phyloP scores from a whole-genome alignment of 2,888 invertebrate genomes.

The Tetramorium bicarinatum region DNA sequence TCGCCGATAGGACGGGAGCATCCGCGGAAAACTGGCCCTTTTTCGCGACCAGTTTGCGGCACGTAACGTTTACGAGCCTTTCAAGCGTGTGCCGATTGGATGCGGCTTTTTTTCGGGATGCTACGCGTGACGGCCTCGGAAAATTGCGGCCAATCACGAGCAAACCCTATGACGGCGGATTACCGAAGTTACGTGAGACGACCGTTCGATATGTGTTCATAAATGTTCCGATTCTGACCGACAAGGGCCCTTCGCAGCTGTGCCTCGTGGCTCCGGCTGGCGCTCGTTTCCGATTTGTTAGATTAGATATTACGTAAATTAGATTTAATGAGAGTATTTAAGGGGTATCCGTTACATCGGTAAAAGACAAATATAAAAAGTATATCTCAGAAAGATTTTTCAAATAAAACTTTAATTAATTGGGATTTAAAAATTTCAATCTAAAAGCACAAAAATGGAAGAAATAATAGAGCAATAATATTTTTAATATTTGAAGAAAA shows the following conservation, averaged over 20 bases:
- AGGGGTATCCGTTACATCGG: neutral
- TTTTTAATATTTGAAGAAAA: neutral
- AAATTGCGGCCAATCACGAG: constrained; percentile 39
- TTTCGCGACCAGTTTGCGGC: constrained; percentile 33
- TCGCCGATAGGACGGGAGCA: neutral
- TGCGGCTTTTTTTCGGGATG: constrained; percentile 5
- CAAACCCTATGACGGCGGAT: neutral
- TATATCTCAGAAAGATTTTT: neutral
- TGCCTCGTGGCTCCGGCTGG: neutral
- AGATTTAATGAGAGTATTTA: neutral
- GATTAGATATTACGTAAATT: neutral
- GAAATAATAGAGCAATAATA: neutral
- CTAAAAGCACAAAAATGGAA: neutral
- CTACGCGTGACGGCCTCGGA: neutral
- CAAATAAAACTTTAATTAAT: neutral
- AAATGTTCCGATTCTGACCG: constrained; percentile 7
- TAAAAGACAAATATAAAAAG: neutral
- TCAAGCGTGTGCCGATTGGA: constrained; percentile 16
- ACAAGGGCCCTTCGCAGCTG: neutral
- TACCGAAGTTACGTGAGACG: constrained; percentile 7
- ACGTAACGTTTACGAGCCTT: constrained; percentile 18
- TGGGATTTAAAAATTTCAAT: neutral
- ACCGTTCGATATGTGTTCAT: neutral
- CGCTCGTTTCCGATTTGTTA: neutral
- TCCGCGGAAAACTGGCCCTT: constrained; percentile 9